Evolutionary conservation across 2,113 vertebrate genomes (phyloP).

Genomic region (Rhizomys pruinosus): DNA sequence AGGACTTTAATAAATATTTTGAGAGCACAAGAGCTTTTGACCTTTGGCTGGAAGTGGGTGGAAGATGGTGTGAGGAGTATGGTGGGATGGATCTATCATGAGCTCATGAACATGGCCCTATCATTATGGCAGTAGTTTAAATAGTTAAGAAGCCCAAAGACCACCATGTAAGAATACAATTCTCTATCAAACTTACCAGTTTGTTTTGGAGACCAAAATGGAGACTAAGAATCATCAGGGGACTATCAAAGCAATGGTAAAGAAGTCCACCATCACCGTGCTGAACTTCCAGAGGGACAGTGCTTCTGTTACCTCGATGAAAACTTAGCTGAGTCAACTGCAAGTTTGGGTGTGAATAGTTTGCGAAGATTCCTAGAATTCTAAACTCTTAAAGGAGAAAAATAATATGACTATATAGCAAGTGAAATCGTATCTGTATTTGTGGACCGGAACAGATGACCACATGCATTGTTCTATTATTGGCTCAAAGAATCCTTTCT

Average conservation of each 20-base stretch:
- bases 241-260: slow-evolving; percentile 77
- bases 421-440: slow-evolving; percentile 42
- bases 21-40: not conserved
- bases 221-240: slow-evolving; percentile 70
- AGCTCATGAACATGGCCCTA: slow-evolving; percentile 29
- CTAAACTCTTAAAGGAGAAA: slow-evolving; percentile 16
- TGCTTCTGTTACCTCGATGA: slow-evolving; percentile 57
- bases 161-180: slow-evolving; percentile 71
- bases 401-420: slow-evolving; percentile 28
- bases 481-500: not conserved
- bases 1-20: slow-evolving; percentile 13
- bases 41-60: not conserved
- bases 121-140: slow-evolving; percentile 68
- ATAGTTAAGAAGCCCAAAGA: slow-evolving; percentile 68
- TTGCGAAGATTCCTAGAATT: slow-evolving; percentile 59
- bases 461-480: slow-evolving; percentile 43
- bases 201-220: slow-evolving; percentile 75
- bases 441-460: slow-evolving; percentile 22
- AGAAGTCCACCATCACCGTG: slow-evolving; percentile 63
- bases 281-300: slow-evolving; percentile 55
- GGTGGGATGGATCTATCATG: not conserved
- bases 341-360: slow-evolving; percentile 54
- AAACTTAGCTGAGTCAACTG: slow-evolving; percentile 45
- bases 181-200: slow-evolving; percentile 72
- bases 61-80: too few relatives aligned